A percentile compares a stretch with the other conserved stretches of the same genome.
Evolutionary conservation across 2,888 invertebrate species (phyloP).

Genomic region (Ormyrus rosae): DNA sequence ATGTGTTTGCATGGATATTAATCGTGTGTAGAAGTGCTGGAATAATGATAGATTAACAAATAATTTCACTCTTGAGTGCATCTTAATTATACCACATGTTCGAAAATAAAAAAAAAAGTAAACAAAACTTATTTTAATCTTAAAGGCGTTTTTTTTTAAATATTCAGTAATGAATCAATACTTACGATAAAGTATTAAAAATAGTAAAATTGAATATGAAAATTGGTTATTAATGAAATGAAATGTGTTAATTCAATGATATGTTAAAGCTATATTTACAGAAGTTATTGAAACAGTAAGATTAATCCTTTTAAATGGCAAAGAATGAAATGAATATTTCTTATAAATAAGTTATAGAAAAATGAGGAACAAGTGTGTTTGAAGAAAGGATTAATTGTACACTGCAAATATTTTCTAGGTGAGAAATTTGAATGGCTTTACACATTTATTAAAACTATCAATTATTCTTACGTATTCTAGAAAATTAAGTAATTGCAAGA

Average conservation of each 20-base stretch:
- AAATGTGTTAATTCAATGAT: slow-evolving; percentile 45
- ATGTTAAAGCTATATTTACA: slow-evolving; percentile 53
- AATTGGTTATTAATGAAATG: slow-evolving; percentile 25
- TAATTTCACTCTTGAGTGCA: slow-evolving; percentile 58
- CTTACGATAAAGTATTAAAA: too few species aligned
- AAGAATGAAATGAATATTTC: slow-evolving; percentile 30
- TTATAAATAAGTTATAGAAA: slow-evolving; percentile 40
- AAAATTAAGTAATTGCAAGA: too few species aligned
- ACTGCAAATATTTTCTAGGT: slow-evolving; percentile 54
- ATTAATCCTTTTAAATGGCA: slow-evolving; percentile 31
- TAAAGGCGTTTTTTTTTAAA: background rate
- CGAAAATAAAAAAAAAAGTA: slow-evolving; percentile 9
- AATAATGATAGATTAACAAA: slow-evolving; percentile 59
- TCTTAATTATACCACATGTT: slow-evolving; percentile 45
- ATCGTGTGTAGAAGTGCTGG: slow-evolving; percentile 59
- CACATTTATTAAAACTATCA: slow-evolving; percentile 53
- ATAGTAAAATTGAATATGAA: background rate
- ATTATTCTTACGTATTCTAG: slow-evolving; percentile 43
- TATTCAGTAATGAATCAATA: background rate
- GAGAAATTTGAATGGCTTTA: slow-evolving; percentile 53
- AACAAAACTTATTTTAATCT: slow-evolving; percentile 10
- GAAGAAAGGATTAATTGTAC: slow-evolving; percentile 50
- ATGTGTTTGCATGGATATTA: slow-evolving; percentile 51
- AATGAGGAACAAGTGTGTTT: slow-evolving; percentile 46
- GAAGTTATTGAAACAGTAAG: slow-evolving; percentile 38